Conservation (phyloP, 2,888 invertebrate species). For the Pristionchus arcanus region DNA sequence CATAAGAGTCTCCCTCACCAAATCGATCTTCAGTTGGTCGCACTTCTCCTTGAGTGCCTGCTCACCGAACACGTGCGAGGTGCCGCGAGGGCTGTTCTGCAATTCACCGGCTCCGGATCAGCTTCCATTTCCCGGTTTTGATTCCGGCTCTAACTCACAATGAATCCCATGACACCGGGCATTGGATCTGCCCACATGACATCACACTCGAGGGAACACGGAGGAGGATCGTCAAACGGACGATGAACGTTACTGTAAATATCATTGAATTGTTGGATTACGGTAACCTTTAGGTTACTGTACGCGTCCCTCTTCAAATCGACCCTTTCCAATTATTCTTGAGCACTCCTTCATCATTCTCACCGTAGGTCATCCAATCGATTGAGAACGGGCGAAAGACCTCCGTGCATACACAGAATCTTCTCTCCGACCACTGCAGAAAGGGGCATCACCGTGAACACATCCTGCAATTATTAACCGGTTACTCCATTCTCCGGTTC, state of each 20-base stretch:
- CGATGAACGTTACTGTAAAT: background rate
- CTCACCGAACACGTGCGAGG: slow-evolving; percentile 51
- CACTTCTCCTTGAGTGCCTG: slow-evolving; percentile 54
- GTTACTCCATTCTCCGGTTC: background rate
- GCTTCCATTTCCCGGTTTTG: background rate
- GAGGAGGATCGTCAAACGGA: slow-evolving; percentile 44
- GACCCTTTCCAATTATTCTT: background rate
- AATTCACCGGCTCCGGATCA: slow-evolving; percentile 6
- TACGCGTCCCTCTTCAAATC: background rate
- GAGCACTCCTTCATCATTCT: background rate
- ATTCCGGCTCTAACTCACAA: slow-evolving; percentile 77
- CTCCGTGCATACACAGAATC: slow-evolving; percentile 81
- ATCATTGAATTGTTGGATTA: background rate
- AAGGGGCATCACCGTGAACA: slow-evolving; percentile 83
- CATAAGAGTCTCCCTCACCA: background rate
- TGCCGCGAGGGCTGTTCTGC: slow-evolving; percentile 43
- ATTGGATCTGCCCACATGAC: slow-evolving; percentile 66
- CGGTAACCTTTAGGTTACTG: background rate
- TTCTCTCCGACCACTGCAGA: slow-evolving; percentile 81
- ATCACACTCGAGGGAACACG: slow-evolving; percentile 62
- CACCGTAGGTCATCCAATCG: slow-evolving; percentile 42
- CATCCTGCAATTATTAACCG: slow-evolving; percentile 57
- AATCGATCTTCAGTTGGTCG: slow-evolving; percentile 45
- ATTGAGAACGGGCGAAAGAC: slow-evolving; percentile 55
- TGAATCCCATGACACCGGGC: slow-evolving; percentile 57